Evolutionary conservation across 2,113 vertebrate genomes (phyloP).

Genomic region (Toxostoma redivivum): DNA sequence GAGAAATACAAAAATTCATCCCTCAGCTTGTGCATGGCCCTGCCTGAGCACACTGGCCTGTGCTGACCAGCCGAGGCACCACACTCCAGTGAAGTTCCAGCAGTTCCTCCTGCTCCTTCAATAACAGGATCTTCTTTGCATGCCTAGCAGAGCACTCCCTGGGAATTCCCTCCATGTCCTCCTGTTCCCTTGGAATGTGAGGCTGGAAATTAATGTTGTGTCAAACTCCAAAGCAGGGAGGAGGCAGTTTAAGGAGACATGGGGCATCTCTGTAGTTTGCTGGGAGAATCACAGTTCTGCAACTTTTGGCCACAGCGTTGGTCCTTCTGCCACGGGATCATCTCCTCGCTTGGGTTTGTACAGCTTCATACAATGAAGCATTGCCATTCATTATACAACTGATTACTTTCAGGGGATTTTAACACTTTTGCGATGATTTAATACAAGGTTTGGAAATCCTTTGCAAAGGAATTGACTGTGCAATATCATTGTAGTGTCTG

Average conservation of each 20-base stretch:
- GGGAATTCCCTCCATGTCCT: rapidly evolving
- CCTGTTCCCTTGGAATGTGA: not conserved
- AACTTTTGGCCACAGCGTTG: not conserved
- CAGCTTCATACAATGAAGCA: not conserved
- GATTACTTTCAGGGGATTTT: not conserved
- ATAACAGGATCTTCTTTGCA: rapidly evolving
- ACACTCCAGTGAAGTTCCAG: rapidly evolving
- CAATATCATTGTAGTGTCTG: not conserved
- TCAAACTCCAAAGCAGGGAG: not conserved
- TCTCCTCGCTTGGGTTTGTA: rapidly evolving
- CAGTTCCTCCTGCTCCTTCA: rapidly evolving
- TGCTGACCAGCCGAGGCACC: rapidly evolving
- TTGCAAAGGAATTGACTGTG: not conserved
- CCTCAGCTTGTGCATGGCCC: not conserved
- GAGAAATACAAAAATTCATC: not conserved
- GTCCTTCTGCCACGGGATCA: rapidly evolving
- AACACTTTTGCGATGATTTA: not conserved
- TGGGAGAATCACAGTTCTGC: not conserved
- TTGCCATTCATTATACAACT: not conserved
- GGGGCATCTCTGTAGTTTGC: not conserved
- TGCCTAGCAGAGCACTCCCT: rapidly evolving
- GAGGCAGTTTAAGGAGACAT: not conserved
- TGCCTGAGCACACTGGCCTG: rapidly evolving
- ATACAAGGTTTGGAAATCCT: not conserved
- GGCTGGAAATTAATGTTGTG: not conserved